Base-by-base conservation (phyloP, 2,888 invertebrate species). In the Ptychoptera contaminata region DNA sequence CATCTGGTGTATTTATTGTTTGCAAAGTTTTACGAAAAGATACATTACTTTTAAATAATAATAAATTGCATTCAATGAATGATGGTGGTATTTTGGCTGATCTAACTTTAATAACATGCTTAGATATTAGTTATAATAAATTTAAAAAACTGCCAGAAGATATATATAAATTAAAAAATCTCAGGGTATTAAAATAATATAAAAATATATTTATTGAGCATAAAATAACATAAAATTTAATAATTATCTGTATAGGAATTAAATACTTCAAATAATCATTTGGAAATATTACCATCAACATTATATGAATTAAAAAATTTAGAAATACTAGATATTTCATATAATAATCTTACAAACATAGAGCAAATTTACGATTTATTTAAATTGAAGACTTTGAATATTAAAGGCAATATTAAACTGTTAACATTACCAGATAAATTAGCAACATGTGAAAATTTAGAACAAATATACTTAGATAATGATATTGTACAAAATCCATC, bases 11-110 rank as follows among this genome's bases (percentile, higher is more conserved):
- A 45, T 88, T 76, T 64, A 77, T 83, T 29, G 66, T 85, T 47
- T 86, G 87, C 61, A 79, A 80, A 64, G 85, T 88, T 37, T 79
- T 84, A 58, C 73, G 85, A 51, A 90, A 88, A 66, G 77, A 82
- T 57, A 65, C 68, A 48, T 62, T 85, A 51, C 71, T 70, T 59
- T 64, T 80, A 52, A 73, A 82, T 56, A 69, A 72, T 53, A 90
- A 88, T 62, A 72, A 71, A 53, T 65, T 90, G 52, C 70, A 72
- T 42, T 73, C 78, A 40, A 67, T 87, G 37, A 72, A 72, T 49
- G 77, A 77, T 55, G 84, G 83, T 50, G 86, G 86, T 45, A 71
- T 72, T 55, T 63, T 87, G 55, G 70, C 71, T 52, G 84, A 86
- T 67, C 70, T 85, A 51, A 71, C 71, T 51, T 64, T 77, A 38